Evolutionary conservation across 2,888 invertebrate species (phyloP).

Genomic region (Opisthograptis luteolata): DNA sequence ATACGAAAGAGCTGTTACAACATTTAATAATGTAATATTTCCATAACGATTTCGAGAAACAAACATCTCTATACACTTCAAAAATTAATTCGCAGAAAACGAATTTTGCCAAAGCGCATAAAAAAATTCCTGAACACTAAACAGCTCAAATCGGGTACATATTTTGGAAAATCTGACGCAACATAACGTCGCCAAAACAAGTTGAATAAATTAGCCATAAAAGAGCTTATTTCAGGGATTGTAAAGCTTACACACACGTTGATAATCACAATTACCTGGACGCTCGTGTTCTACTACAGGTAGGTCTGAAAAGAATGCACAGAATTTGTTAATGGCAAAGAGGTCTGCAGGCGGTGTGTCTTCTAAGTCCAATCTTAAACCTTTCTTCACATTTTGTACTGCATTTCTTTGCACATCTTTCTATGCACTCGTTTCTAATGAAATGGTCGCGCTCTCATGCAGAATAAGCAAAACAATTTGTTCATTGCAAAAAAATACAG

Average conservation of each 20-base stretch:
- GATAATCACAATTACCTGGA: constrained; percentile 45
- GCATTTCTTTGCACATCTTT: constrained; percentile 82
- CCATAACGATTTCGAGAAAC: too few species aligned
- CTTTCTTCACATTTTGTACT: constrained; percentile 49
- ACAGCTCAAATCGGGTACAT: too few species aligned
- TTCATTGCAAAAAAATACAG: constrained; percentile 79
- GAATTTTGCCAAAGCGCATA: too few species aligned
- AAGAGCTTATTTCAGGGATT: too few species aligned
- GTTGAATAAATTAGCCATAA: too few species aligned
- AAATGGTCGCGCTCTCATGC: constrained; percentile 46
- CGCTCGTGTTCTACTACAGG: constrained; percentile 61
- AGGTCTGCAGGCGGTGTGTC: constrained; percentile 51
- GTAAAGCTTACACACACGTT: constrained; percentile 32
- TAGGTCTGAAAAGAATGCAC: constrained; percentile 82
- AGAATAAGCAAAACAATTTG: constrained; percentile 49
- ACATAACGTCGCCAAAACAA: too few species aligned
- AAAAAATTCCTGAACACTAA: too few species aligned
- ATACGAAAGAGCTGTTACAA: too few species aligned
- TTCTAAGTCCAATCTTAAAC: constrained; percentile 16
- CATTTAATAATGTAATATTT: too few species aligned
- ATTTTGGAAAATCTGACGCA: too few species aligned
- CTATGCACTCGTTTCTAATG: constrained; percentile 78
- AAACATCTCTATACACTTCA: too few species aligned
- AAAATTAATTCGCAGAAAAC: too few species aligned
- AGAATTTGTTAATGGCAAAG: constrained; percentile 75